Evolutionary conservation across 1,140 invertebrate species (phyloP).

Genomic region (Steinernema feltiae): DNA sequence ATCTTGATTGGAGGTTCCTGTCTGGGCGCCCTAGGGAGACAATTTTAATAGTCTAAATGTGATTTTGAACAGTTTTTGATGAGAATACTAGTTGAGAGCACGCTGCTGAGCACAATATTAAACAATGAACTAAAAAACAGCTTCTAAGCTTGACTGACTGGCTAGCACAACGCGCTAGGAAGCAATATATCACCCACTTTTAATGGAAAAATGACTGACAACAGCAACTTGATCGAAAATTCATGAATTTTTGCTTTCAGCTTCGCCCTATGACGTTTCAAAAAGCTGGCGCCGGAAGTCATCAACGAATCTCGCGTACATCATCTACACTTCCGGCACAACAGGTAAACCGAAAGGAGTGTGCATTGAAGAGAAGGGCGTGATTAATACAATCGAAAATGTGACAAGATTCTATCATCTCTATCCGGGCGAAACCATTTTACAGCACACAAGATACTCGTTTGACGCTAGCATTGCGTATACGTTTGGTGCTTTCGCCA

Average conservation of each 20-base stretch:
- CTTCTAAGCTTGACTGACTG: too few species aligned
- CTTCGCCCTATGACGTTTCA: background rate
- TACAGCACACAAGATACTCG: constrained; percentile 1
- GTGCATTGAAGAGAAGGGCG: background rate
- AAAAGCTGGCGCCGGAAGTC: background rate
- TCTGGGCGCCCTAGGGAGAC: too few species aligned
- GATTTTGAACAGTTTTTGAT: background rate
- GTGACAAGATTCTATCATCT: constrained; percentile 8
- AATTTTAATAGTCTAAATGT: too few species aligned
- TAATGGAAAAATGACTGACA: too few species aligned
- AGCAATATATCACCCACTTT: too few species aligned
- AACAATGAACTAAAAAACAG: too few species aligned
- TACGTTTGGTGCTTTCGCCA: background rate
- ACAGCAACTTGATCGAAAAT: background rate
- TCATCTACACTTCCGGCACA: constrained; percentile 15
- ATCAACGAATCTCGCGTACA: background rate
- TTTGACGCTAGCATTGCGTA: constrained; percentile 14
- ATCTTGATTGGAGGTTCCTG: too few species aligned
- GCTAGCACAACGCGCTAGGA: too few species aligned
- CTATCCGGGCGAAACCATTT: background rate
- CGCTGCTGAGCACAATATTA: too few species aligned
- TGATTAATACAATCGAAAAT: background rate
- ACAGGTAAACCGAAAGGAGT: constrained; percentile 15
- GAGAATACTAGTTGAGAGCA: background rate
- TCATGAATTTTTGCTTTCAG: background rate